Evolutionary conservation across 1,140 invertebrate species (phyloP).

Genomic region (Drosophila parvula): DNA sequence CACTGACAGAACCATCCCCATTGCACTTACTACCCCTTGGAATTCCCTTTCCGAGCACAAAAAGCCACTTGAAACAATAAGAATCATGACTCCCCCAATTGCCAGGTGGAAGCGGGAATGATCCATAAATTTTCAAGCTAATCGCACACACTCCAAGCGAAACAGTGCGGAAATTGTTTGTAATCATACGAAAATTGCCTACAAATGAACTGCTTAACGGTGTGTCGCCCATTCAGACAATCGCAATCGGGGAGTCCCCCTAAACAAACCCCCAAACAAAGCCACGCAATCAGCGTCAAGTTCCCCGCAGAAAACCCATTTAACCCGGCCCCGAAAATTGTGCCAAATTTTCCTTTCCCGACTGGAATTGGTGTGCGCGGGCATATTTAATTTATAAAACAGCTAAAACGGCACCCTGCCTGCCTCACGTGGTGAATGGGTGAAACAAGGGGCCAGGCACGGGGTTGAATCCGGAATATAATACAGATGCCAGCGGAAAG

Average conservation of each 20-base stretch:
- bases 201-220: slow-evolving; percentile 82
- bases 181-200: slow-evolving; percentile 78
- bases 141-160: slow-evolving; percentile 53
- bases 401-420: slow-evolving; percentile 54
- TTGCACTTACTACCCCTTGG: not conserved
- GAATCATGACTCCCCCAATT: slow-evolving; percentile 60
- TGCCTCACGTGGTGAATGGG: not conserved
- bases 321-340: slow-evolving; percentile 64
- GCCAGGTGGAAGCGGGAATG: slow-evolving; percentile 9
- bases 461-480: not conserved
- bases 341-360: slow-evolving; percentile 64
- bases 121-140: slow-evolving; percentile 73
- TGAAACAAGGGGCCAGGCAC: slow-evolving; percentile 15
- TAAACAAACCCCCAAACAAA: not conserved
- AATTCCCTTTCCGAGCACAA: not conserved
- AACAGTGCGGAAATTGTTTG: slow-evolving; percentile 61
- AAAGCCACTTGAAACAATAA: slow-evolving; percentile 57
- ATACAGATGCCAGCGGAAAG: slow-evolving; percentile 11
- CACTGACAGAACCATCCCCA: slow-evolving; percentile 6
- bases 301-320: slow-evolving; percentile 43
- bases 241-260: slow-evolving; percentile 37
- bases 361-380: slow-evolving; percentile 44
- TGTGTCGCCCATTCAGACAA: slow-evolving; percentile 68
- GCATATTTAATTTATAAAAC: slow-evolving; percentile 81
- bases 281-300: slow-evolving; percentile 11